Evolutionary conservation across 2,797 vertebrate species (phyloP).

Genomic region (Sebastes reedi): DNA sequence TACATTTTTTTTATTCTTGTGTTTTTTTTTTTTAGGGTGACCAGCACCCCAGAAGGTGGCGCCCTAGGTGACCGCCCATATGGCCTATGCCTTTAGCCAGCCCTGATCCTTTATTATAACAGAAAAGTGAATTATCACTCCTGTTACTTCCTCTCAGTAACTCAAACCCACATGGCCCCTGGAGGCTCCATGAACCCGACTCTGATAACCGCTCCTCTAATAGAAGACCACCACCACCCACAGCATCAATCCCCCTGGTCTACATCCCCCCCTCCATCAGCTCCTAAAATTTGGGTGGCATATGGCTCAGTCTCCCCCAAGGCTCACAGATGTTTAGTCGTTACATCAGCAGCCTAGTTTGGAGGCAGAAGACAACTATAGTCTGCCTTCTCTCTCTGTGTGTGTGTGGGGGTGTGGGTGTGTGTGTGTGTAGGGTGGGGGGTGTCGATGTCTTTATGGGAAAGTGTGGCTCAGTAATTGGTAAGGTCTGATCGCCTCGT

Average conservation of each 20-base stretch:
- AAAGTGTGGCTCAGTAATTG: slow-evolving; percentile 12
- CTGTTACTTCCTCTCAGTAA: not conserved
- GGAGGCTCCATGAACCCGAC: not conserved
- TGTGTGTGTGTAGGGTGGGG: not conserved
- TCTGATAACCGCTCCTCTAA: not conserved
- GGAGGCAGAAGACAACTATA: slow-evolving; percentile 18
- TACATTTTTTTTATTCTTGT: too few relatives aligned
- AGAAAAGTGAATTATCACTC: not conserved
- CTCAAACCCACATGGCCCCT: not conserved
- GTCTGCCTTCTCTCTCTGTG: not conserved
- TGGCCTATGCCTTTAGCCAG: too few relatives aligned
- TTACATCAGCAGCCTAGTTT: slow-evolving; percentile 41
- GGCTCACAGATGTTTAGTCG: slow-evolving; percentile 50
- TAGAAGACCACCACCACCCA: not conserved
- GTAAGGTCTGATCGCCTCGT: slow-evolving; percentile 24
- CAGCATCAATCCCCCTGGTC: too few relatives aligned
- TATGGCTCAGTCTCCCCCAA: slow-evolving; percentile 34
- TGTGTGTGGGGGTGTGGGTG: not conserved
- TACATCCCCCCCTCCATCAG: too few relatives aligned
- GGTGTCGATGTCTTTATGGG: not conserved
- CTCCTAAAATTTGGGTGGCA: slow-evolving; percentile 21
- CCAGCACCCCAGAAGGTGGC: too few relatives aligned
- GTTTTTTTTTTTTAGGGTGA: fast-evolving
- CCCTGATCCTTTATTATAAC: too few relatives aligned
- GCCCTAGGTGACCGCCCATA: too few relatives aligned